Evolutionary conservation across 2,888 invertebrate genomes (phyloP).

Genomic region (Caenorhabditis macrosperma): DNA sequence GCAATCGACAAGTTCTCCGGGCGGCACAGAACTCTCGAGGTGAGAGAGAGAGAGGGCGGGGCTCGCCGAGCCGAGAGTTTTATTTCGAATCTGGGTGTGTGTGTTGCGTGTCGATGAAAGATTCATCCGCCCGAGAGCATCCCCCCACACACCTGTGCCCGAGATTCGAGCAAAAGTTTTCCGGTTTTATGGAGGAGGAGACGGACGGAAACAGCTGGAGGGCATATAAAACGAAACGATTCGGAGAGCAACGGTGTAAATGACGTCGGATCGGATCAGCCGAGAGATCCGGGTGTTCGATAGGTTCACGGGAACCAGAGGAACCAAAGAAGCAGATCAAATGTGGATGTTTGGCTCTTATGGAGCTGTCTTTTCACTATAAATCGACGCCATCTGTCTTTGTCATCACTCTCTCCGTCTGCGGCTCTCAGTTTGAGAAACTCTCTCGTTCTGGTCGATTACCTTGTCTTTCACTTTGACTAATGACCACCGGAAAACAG

Average conservation of each 20-base stretch:
- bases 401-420: constrained; percentile 30
- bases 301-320: not conserved
- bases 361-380: constrained; percentile 7
- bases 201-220: constrained; percentile 45
- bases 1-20: constrained; percentile 34
- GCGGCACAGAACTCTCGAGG: constrained; percentile 27
- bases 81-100: not conserved
- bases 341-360: constrained; percentile 20
- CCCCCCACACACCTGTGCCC: constrained; percentile 24
- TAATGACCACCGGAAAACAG: constrained; percentile 38
- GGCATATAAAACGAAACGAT: constrained; percentile 21
- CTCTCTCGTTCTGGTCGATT: constrained; percentile 39
- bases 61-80: not conserved
- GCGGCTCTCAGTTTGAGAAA: constrained; percentile 16
- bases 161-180: constrained; percentile 16
- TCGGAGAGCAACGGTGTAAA: constrained; percentile 7
- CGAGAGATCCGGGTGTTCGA: not conserved
- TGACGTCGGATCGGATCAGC: constrained; percentile 5
- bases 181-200: constrained; percentile 29
- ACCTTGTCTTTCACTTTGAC: constrained; percentile 45
- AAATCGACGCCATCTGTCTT: constrained; percentile 27
- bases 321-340: not conserved
- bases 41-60: constrained; percentile 41
- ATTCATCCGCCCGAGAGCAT: constrained; percentile 20
- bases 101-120: constrained; percentile 56